Base-by-base conservation (phyloP, 1,140 invertebrate species). In the Sarcophaga bullata region DNA sequence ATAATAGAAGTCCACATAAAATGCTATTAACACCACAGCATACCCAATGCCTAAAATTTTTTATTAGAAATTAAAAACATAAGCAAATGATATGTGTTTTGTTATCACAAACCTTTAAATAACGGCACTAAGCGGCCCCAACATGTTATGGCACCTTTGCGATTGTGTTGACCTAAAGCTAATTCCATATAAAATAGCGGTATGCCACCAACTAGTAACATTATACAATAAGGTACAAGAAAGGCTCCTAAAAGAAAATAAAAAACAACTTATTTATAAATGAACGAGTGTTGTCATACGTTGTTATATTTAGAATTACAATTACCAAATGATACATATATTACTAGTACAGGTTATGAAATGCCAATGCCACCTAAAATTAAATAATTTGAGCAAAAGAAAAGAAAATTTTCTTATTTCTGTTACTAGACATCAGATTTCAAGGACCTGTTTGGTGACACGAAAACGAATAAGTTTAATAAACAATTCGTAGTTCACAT, bases 1-100 rank as follows among this genome's bases (percentile, higher is more conserved):
- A 92, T 99, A 99, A 91, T 98, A 99, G 91, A 99, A 99, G 90
- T 99, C 98, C 83, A 99, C 98, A 92, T 99, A 99, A 91, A 99
- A 98, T 11, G 98, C 97, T 83, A 99, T 99, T 84, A 99, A 91
- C 52, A 97, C 97, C 82, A 99, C 98, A 3, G 97, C 96, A 91
- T 98, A 99, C 19, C 98, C 98, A 84, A 99, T 97, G 86, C 98
- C 98, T 99, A 85, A 4, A 90, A 85, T 73, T 8, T 84, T 19
- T 2, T 1, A 37, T 37, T 37, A 47, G 84, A 83, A 76, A 19
- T 78, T 4, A 7, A 37, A 8, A 48, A 49, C n/a, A n/a, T n/a
- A 72, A 17, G 47, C 9, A 58, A 78, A 37, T 73, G 0, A 50
- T 50, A 25, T 49, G 15, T 50, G 49, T 68, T 54, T 50, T 49